These are phyloP conservation scores for Zaprionus nigranus DNA, from an alignment of 1,140 invertebrate genomes.

Conservation along the genomic window DNA sequence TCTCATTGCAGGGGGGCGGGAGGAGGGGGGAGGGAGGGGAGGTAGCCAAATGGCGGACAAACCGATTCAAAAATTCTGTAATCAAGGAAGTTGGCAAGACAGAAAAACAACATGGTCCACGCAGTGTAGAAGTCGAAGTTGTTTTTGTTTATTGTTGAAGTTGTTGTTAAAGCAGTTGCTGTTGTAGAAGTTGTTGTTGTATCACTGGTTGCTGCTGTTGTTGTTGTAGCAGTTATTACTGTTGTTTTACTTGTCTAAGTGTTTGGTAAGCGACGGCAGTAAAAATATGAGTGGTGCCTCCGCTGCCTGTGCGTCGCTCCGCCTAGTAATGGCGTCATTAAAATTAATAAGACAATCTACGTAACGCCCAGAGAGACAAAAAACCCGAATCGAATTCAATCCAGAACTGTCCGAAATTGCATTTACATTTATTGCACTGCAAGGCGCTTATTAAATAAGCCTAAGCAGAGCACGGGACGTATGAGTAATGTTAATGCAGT, in stretches of 20 bases:
- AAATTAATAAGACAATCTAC: slow-evolving; percentile 71
- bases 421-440: slow-evolving; percentile 46
- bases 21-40: neutral
- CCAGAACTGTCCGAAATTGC: slow-evolving; percentile 43
- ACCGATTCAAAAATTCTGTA: slow-evolving; percentile 39
- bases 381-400: slow-evolving; percentile 5
- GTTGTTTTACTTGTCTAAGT: slow-evolving; percentile 4
- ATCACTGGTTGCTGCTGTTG: neutral
- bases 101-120: slow-evolving; percentile 6
- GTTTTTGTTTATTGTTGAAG: neutral
- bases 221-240: slow-evolving; percentile 1
- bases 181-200: neutral
- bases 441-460: slow-evolving; percentile 53
- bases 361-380: slow-evolving; percentile 41
- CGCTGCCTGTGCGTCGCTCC: neutral
- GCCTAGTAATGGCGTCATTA: slow-evolving; percentile 67
- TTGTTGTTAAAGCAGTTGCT: neutral
- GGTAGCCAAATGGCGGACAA: slow-evolving; percentile 7
- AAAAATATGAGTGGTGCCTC: slow-evolving; percentile 3
- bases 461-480: slow-evolving; percentile 48
- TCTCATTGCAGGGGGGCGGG: neutral
- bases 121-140: slow-evolving; percentile 5
- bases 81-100: slow-evolving; percentile 50
- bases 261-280: slow-evolving; percentile 1
- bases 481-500: slow-evolving; percentile 41